Base-by-base conservation (phyloP, 2,888 invertebrate species). In the Lasioglossum figueresi region DNA sequence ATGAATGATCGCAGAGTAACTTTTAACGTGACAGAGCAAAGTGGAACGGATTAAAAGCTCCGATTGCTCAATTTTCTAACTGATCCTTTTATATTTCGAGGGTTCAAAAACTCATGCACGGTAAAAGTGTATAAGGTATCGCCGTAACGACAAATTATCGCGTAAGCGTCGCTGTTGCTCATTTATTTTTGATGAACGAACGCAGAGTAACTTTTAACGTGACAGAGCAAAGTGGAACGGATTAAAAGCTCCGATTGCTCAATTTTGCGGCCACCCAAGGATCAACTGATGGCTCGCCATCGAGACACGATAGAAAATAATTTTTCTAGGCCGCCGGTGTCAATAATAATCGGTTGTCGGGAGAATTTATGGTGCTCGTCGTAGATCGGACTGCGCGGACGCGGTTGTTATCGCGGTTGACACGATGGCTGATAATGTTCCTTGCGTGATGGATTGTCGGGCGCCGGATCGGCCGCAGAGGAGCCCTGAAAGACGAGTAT, bases 381-480 rank as follows among this genome's bases (percentile, higher is more conserved):
- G 27, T 31, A 79, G 73, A 76, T 68, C 72, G 71, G 82, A 76
- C 37, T 66, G 45, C 71, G 68, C 80, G 56, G 27, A 48, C 63
- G 45, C 31, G 75, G 80, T 71, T 81, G 83, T 78, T 86, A 86
- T 75, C 79, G 73, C 45, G 31, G 80, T 79, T 83, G 83, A 87
- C 78, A 80, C 76, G 84, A 81, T 77, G 72, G 83, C 80, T 74
- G 88, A 88, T 88, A 88, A 88, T 83, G 84, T 81, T 77, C 72
- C 75, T 63, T n/a, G 74, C 74, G 73, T 84, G 85, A 87, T 83
- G 78, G 82, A 82, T 76, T 74, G 83, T 79, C 72, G 84, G 68
- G 40, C 43, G 63, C 40, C 79, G 80, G 78, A 79, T 85, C 82
- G 72, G 72, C 75, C 83, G 80, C 72, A 66, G 75, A 66, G 59